Base-by-base conservation (phyloP, 2,888 invertebrate genomes). In the Tetheella fluctuosa region DNA sequence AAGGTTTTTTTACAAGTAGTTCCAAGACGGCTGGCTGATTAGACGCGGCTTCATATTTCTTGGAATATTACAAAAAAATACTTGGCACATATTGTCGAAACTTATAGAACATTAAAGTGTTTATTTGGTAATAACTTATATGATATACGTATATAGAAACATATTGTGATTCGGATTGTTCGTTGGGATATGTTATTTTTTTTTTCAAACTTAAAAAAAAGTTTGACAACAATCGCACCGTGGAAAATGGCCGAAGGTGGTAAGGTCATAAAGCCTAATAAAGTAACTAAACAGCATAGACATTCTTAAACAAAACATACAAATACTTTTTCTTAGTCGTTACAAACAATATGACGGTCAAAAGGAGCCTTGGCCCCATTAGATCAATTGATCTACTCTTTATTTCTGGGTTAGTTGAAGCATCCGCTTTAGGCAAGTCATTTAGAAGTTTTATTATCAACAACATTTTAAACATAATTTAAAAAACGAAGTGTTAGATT, bases 31-130 rank as follows among this genome's bases (percentile, higher is more conserved):
- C n/a, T n/a, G 42, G 17, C 48, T 48, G 48, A 48, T 48, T 48
- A 48, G 48, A 48, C 20, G 3, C 7, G 48, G 48, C 48, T 8
- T 48, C 20, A 10, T 10, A 48, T 48, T 48, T 20, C 48, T 17
- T 48, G 48, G 48, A 20, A 48, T 48, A 48, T 34, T 34, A 48
- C 48, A 48, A 48, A 48, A 42, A 42, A 42, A n/a, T 17, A 17
- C 17, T 30, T 30, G 17, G 17, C n/a, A 15, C 42, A 42, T n/a
- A 42, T 42, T 42, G 42, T 15, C 0, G 15, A 37, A 39, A 39
- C 39, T 34, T 3, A 39, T 6, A n/a, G 39, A 39, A 15, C 4
- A 5, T 39, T 39, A 13, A 15, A 37, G 37, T 37, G 30, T 2
- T 34, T 34, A 34, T 7, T 7, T 34, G 2, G 10, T 7, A 28